Evolutionary conservation across 2,797 vertebrate species (phyloP).

Genomic region (Acanthurus tractus): DNA sequence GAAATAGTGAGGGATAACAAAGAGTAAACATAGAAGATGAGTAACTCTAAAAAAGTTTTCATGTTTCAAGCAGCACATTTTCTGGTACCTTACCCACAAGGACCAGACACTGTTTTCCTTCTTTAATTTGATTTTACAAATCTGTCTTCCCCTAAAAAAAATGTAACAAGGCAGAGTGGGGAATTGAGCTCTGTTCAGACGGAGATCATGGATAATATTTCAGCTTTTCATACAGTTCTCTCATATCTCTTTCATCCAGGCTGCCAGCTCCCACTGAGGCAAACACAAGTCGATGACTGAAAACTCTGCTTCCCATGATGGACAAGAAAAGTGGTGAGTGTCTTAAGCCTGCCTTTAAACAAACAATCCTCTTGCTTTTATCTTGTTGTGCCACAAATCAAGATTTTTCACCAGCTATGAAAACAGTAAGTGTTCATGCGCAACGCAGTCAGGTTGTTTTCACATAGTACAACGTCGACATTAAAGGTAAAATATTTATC

Average conservation of each 20-base stretch:
- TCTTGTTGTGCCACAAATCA: conserved; percentile 2
- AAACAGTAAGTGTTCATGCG: background rate
- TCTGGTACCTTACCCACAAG: background rate
- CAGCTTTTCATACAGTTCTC: conserved; percentile 34
- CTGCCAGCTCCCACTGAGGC: conserved; percentile 73
- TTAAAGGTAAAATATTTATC: conserved; percentile 19
- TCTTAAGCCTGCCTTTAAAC: conserved; percentile 33
- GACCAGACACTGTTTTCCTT: background rate
- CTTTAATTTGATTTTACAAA: conserved; percentile 13
- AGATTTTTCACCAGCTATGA: conserved; percentile 7
- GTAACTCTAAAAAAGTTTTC: background rate
- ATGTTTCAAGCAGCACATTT: background rate
- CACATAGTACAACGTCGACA: conserved; percentile 7
- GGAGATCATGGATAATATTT: conserved; percentile 28
- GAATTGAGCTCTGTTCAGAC: conserved; percentile 6
- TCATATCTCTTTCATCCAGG: conserved; percentile 68
- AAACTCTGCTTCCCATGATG: conserved; percentile 84
- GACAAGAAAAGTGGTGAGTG: conserved; percentile 89
- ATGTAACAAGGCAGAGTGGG: background rate
- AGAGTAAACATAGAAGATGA: background rate
- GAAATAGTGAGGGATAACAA: conserved; percentile 4
- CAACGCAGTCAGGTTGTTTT: background rate
- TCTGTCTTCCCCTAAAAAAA: conserved; percentile 20
- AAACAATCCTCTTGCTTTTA: conserved; percentile 10
- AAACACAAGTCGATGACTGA: conserved; percentile 84